Conservation (phyloP, 2,797 vertebrate genomes). For the Odontamblyopus lacepedii region DNA sequence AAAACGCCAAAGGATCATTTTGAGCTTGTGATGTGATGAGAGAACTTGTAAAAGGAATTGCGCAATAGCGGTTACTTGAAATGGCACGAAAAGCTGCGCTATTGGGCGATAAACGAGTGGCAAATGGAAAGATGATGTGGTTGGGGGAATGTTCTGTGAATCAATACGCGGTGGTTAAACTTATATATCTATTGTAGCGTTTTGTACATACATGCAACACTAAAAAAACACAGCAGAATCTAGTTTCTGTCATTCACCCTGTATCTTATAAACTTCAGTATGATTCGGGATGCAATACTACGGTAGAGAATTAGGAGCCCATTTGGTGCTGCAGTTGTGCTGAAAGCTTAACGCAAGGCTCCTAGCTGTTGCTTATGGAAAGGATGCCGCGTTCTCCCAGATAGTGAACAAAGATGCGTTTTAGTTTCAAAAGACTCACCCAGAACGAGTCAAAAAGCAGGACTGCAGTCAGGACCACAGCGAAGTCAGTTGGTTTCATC, state of each 20-base stretch:
- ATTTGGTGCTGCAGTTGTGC: constrained; percentile 19
- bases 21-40: not conserved
- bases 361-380: not conserved
- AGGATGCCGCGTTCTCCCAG: not conserved
- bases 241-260: constrained; percentile 7
- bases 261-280: constrained; percentile 8
- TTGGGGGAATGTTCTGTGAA: constrained; percentile 7
- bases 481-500: constrained; percentile 73
- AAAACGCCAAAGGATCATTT: not conserved
- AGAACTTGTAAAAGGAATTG: not conserved
- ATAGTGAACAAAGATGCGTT: constrained; percentile 9
- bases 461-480: constrained; percentile 71
- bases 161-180: constrained; percentile 39
- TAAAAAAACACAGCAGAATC: too few species aligned
- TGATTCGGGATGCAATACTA: constrained; percentile 34
- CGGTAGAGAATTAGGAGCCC: constrained; percentile 18
- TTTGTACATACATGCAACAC: not conserved
- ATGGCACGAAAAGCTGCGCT: not conserved
- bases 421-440: constrained; percentile 58
- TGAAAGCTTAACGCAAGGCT: constrained; percentile 46
- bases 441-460: constrained; percentile 71
- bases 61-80: too few species aligned
- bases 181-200: constrained; percentile 21
- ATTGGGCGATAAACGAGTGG: not conserved
- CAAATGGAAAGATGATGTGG: not conserved